A percentile compares a stretch with the other conserved stretches of the same genome.
phyloP scores from a whole-genome alignment of 2,888 invertebrate species.

The Ornithoptera priamus region DNA sequence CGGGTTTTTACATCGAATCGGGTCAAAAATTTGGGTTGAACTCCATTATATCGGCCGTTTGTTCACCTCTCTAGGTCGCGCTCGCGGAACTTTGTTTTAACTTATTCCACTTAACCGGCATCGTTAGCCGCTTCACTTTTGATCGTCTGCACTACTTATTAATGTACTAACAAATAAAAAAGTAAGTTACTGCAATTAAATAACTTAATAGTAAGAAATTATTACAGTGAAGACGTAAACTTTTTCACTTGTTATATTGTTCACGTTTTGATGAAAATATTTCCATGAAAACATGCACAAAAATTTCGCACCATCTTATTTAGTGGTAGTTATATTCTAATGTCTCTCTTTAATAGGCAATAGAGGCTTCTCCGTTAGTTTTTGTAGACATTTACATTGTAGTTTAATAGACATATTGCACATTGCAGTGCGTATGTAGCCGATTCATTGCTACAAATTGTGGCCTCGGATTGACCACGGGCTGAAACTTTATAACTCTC shows the following conservation, averaged over 20 bases:
- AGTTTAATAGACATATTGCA: background rate
- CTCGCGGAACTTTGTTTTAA: conserved; percentile 29
- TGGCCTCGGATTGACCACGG: background rate
- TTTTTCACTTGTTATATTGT: background rate
- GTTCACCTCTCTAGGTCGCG: conserved; percentile 74
- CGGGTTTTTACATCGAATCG: conserved; percentile 65
- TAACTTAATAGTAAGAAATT: no score
- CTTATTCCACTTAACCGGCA: conserved; percentile 1
- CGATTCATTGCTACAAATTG: background rate
- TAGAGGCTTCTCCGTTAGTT: background rate
- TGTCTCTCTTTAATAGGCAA: background rate
- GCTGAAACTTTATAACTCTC: no score
- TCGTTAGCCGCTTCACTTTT: conserved; percentile 1
- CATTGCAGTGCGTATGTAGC: background rate
- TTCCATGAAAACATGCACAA: background rate
- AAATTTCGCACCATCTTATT: background rate
- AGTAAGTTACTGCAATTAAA: no score
- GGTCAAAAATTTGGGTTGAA: conserved; percentile 75
- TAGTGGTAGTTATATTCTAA: background rate
- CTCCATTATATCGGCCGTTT: conserved; percentile 65
- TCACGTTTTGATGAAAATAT: background rate
- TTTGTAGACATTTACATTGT: background rate
- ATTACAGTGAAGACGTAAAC: no score
- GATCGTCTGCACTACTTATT: background rate
- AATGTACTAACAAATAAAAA: background rate